Evolutionary conservation across 2,797 vertebrate species (phyloP).

Genomic region (Acanthurus lineatus): DNA sequence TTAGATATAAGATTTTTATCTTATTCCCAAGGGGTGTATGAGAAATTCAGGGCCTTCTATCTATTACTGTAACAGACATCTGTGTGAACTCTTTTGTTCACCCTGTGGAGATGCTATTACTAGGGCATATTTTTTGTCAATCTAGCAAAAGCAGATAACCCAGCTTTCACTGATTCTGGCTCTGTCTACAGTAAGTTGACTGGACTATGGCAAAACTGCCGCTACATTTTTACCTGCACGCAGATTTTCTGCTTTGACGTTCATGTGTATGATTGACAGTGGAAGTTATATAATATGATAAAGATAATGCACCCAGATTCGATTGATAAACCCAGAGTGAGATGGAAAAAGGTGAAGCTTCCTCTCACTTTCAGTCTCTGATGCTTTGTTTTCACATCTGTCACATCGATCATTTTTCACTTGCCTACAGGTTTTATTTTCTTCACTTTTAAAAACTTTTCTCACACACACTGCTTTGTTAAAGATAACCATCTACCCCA

Average conservation of each 20-base stretch:
- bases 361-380: conserved; percentile 6
- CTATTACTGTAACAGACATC: background rate
- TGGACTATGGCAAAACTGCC: background rate
- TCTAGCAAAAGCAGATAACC: conserved; percentile 4
- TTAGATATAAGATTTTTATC: background rate
- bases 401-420: conserved; percentile 10
- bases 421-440: conserved; percentile 14
- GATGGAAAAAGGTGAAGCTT: background rate
- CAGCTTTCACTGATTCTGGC: background rate
- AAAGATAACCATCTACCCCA: conserved; percentile 46
- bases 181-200: background rate
- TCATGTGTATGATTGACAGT: background rate
- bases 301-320: background rate
- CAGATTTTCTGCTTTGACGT: conserved; percentile 8
- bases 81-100: background rate
- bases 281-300: conserved; percentile 2
- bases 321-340: background rate
- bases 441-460: conserved; percentile 6
- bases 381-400: conserved; percentile 20
- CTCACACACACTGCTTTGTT: conserved; percentile 19
- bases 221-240: background rate
- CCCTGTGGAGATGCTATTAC: background rate
- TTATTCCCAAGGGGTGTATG: background rate
- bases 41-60: background rate
- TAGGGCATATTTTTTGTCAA: background rate